A percentile compares a stretch with the other conserved stretches of the same genome.
phyloP scores from a whole-genome alignment of 2,113 vertebrate species.

The Apaloderma vittatum region DNA sequence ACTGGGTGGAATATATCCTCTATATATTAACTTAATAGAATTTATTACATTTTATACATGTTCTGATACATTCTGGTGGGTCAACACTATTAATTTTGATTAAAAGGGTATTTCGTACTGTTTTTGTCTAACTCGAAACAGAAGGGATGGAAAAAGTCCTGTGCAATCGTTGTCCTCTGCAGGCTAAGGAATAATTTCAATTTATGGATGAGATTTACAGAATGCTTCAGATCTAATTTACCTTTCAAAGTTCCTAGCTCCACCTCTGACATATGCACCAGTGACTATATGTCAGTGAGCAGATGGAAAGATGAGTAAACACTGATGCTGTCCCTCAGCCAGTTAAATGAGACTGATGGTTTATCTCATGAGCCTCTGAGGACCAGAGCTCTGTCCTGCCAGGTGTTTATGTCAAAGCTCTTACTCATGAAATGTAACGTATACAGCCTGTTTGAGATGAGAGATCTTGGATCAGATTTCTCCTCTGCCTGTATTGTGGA shows the following conservation, averaged over 20 bases:
- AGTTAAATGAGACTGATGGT: background rate
- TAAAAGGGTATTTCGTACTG: background rate
- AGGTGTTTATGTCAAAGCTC: background rate
- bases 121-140: background rate
- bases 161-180: background rate
- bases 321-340: background rate
- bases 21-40: background rate
- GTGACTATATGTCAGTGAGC: background rate
- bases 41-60: background rate
- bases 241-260: background rate
- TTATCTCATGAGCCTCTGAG: background rate
- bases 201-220: background rate
- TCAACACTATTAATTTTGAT: background rate
- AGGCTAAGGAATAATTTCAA: background rate
- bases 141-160: background rate
- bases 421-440: background rate
- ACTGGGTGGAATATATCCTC: background rate
- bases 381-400: background rate
- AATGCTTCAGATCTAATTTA: background rate
- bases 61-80: background rate
- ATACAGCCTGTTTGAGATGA: background rate
- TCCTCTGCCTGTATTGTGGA: background rate
- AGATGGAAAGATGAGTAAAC: background rate
- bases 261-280: background rate
- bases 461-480: background rate